Percentiles rank a stretch among this genome's conserved stretches.
phyloP scores from a whole-genome alignment of 2,113 vertebrate genomes.

The Dinomys branickii region DNA sequence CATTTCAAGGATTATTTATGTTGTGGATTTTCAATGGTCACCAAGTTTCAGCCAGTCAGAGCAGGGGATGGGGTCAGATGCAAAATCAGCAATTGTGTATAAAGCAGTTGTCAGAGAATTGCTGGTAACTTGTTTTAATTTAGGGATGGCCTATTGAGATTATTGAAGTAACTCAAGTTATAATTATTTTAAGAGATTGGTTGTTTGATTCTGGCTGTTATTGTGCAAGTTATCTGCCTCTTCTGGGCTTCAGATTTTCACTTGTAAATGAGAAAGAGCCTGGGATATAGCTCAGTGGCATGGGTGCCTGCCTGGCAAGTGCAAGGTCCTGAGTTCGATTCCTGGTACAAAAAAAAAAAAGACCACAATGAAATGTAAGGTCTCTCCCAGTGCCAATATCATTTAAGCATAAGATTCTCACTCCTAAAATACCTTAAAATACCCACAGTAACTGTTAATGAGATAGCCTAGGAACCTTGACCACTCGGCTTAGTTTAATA shows the following conservation, averaged over 20 bases:
- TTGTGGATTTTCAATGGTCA: conserved; percentile 59
- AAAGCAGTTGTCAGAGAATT: conserved; percentile 38
- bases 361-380: background rate
- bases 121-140: background rate
- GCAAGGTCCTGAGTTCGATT: too few species aligned
- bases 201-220: background rate
- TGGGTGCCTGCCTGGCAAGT: too few species aligned
- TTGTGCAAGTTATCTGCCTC: background rate
- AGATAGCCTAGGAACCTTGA: background rate
- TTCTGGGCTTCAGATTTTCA: background rate
- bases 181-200: background rate
- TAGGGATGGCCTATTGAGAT: background rate
- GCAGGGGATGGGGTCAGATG: conserved; percentile 12
- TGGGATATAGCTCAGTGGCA: too few species aligned
- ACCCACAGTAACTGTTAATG: background rate
- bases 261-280: background rate
- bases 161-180: background rate
- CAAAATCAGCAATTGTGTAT: background rate
- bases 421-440: background rate
- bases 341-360: background rate
- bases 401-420: background rate
- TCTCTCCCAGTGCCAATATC: background rate
- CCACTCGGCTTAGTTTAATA: background rate
- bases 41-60: conserved; percentile 47
- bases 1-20: conserved; percentile 72